Conservation (phyloP, 2,797 vertebrate genomes). For the Anas acuta region DNA sequence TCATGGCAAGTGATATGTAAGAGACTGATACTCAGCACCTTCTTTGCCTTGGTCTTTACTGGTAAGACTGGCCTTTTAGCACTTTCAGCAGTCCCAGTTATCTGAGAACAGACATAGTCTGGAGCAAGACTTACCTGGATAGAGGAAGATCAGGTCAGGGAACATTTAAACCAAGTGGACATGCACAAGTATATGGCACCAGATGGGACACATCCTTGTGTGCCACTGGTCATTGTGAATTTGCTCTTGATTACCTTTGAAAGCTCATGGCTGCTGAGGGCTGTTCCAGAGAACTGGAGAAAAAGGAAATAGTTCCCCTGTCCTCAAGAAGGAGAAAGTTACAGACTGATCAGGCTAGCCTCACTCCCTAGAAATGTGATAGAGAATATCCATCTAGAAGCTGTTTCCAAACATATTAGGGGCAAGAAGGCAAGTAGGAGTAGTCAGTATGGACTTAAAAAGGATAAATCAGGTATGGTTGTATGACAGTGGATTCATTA, state of each 20-base stretch:
- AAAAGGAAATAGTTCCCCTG: background rate
- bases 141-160: background rate
- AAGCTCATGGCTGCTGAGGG: background rate
- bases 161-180: background rate
- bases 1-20: background rate
- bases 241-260: background rate
- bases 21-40: accelerated
- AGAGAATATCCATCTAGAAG: background rate
- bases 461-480: background rate
- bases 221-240: background rate
- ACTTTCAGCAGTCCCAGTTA: background rate
- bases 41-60: background rate
- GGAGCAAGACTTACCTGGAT: background rate
- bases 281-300: background rate
- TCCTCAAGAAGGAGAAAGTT: background rate
- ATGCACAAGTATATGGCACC: background rate
- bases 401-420: background rate
- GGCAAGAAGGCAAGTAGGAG: background rate
- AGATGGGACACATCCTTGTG: background rate
- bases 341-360: background rate
- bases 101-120: background rate
- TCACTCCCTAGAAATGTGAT: background rate
- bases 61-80: background rate
- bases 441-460: background rate
- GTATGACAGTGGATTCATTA: background rate